Percentiles rank a stretch among this genome's conserved stretches.
These are phyloP conservation scores for Macrotrachela quadricornifera DNA, from an alignment of 1,140 invertebrate species.

Conservation along the genomic window DNA sequence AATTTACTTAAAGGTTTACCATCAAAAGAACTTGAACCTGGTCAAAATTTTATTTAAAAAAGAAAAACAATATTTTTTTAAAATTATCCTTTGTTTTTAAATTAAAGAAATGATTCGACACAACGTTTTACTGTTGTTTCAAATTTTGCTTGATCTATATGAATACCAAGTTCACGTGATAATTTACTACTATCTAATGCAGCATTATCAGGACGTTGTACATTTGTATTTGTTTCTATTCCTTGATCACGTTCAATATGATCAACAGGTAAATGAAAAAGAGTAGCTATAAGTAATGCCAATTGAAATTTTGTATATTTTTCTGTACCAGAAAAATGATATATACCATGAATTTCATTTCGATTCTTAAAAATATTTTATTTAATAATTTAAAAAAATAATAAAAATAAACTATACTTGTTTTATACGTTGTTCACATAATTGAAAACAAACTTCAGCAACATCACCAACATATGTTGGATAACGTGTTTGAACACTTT, in stretches of 20 bases:
- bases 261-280: slow-evolving; percentile 24
- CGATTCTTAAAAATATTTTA: background rate
- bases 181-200: slow-evolving; percentile 18
- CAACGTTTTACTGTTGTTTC: too few relatives aligned
- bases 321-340: slow-evolving; percentile 36
- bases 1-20: too few relatives aligned
- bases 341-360: slow-evolving; percentile 21
- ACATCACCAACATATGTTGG: slow-evolving; percentile 34
- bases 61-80: too few relatives aligned
- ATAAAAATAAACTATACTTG: background rate
- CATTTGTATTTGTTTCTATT: slow-evolving; percentile 17
- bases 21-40: too few relatives aligned
- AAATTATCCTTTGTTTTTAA: too few relatives aligned
- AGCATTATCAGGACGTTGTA: slow-evolving; percentile 31
- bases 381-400: background rate
- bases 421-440: background rate
- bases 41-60: too few relatives aligned
- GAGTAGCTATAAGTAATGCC: slow-evolving; percentile 31
- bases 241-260: slow-evolving; percentile 20
- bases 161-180: too few relatives aligned
- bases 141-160: too few relatives aligned
- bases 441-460: slow-evolving; percentile 17
- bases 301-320: slow-evolving; percentile 38
- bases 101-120: too few relatives aligned
- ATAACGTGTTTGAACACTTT: slow-evolving; percentile 22